Base-by-base conservation (phyloP, 2,888 invertebrate species). In the Hylaea fasciaria region DNA sequence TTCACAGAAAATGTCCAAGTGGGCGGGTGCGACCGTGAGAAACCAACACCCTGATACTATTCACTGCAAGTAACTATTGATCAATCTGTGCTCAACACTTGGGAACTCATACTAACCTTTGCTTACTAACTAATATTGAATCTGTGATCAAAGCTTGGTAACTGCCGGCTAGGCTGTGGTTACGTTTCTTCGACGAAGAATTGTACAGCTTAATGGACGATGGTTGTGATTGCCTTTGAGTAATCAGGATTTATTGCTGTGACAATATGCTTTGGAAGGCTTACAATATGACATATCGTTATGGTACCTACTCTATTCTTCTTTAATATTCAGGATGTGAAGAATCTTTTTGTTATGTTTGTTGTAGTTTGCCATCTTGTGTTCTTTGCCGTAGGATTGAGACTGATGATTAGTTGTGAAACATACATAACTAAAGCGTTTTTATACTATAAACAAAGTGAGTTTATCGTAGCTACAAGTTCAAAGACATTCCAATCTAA, bases 1-100 rank as follows among this genome's bases (percentile, higher is more conserved):
- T 61, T 62, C 65, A 66, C 59, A 62, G 65, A 68, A 63, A 57
- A 46, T 52, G 43, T 37, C 49, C 73, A 73, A 32, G 91, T 91
- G 88, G 91, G 91, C 87, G 90, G 85, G 87, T 86, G 89, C 66
- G 81, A 90, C 77, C 91, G 91, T 91, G 91, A 86, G 91, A 91
- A 91, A 83, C 87, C 85, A 87, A 91, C 81, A 88, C 70, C 71
- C 78, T 81, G 86, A 83, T 81, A 80, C 83, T n/a, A 76, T 82
- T 82, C 86, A 85, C 83, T 28, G 43, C 41, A 22, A 48, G 11
- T 28, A 37, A 48, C 52, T 58, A 37, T 51, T 44, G 1, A 47
- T 17, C 44, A 54, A 56, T 56, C 57, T 66, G 47, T 54, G 32
- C 12, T 17, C 39, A 32, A 32, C 28, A 12, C 37, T 49, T n/a